Percentiles rank a stretch among this genome's conserved stretches.
Evolutionary conservation across 2,888 invertebrate genomes (phyloP).

Genomic region (Tenthredo notha): DNA sequence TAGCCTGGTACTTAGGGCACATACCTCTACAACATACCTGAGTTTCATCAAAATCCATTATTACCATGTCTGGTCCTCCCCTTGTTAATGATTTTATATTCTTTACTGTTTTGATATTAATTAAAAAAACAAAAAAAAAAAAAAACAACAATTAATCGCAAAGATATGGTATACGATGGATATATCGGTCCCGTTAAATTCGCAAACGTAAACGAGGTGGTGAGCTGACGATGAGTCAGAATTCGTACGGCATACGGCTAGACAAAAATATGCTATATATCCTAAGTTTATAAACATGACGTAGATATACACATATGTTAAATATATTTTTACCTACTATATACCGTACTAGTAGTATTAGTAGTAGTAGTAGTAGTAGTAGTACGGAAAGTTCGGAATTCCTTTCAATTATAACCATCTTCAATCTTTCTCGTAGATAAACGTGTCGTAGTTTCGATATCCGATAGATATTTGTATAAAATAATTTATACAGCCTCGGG

Average conservation of each 20-base stretch:
- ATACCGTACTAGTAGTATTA: background rate
- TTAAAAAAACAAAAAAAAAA: no score
- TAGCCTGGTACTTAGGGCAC: no score
- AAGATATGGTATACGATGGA: no score
- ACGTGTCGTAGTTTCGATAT: background rate
- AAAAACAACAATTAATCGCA: no score
- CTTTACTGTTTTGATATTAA: no score
- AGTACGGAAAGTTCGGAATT: background rate
- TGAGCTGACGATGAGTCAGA: conserved; percentile 11
- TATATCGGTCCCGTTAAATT: conserved; percentile 9
- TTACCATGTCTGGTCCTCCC: no score
- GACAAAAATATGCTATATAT: conserved; percentile 28
- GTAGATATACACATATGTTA: background rate
- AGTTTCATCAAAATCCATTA: no score
- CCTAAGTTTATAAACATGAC: conserved; percentile 26
- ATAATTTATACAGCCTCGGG: background rate
- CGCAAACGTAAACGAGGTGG: background rate
- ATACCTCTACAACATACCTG: no score
- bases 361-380: background rate
- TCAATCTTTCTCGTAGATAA: conserved; percentile 14
- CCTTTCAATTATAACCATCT: background rate
- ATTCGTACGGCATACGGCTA: conserved; percentile 5
- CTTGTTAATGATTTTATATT: no score
- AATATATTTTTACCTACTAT: background rate
- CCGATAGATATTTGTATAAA: conserved; percentile 1